Percentiles rank a stretch among this genome's conserved stretches.
Conservation (phyloP, 2,888 invertebrate species). For the Glyphotaelius pellucidus region DNA sequence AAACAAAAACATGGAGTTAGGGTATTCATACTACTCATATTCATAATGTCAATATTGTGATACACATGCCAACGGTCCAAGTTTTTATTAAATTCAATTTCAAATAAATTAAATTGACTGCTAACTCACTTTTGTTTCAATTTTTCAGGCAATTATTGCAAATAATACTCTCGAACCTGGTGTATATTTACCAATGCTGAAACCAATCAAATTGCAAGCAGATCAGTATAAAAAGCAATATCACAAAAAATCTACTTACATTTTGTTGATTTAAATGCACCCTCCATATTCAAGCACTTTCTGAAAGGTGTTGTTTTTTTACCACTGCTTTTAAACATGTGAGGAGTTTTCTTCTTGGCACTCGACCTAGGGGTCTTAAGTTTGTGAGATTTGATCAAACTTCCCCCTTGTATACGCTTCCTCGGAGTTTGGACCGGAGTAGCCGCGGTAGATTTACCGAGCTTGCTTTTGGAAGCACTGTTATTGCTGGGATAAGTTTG, state of each 20-base stretch:
- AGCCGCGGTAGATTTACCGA: neutral
- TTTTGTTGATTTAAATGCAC: constrained; percentile 57
- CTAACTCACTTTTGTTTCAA: neutral
- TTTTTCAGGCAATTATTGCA: neutral
- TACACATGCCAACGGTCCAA: neutral
- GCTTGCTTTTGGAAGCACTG: constrained; percentile 40
- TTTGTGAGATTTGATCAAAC: constrained; percentile 36
- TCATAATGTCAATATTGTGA: neutral
- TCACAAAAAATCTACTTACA: constrained; percentile 32
- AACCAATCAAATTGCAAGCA: neutral
- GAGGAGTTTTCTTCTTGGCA: constrained; percentile 59
- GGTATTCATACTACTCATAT: neutral
- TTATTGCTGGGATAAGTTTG: constrained; percentile 55
- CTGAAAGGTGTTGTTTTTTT: constrained; percentile 56
- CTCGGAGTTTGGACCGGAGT: constrained; percentile 53
- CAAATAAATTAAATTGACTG: neutral
- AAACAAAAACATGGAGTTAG: too few species aligned
- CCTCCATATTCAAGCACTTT: constrained; percentile 44
- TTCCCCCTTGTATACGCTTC: constrained; percentile 34
- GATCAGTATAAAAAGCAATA: neutral
- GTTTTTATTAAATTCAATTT: neutral
- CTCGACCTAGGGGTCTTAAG: constrained; percentile 52
- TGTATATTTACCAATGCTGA: neutral
- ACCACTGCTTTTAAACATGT: constrained; percentile 47
- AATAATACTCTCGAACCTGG: neutral